Base-by-base conservation (phyloP, 1,140 invertebrate genomes). In the Drosophila nebulosa region DNA sequence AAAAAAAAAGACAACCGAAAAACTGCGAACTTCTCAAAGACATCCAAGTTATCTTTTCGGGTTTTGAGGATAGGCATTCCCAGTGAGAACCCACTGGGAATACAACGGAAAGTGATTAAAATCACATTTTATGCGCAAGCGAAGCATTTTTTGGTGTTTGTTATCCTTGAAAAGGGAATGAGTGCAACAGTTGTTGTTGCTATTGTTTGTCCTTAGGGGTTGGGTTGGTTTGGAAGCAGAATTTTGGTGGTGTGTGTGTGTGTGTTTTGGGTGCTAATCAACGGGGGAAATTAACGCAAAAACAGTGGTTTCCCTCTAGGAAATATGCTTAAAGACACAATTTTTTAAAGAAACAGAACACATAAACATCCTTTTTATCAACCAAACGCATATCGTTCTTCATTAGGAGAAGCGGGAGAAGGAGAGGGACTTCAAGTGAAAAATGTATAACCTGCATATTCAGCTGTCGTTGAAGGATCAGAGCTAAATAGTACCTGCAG, bases 61-160 rank as follows among this genome's bases (percentile, higher is more conserved):
- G n/a, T 21, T 21, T 32, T 9, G 32, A 35, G n/a, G 55, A 50
- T 14, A 22, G 36, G 60, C 27, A 66, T 55, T n/a, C 39, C 16
- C 14, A 18, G 14, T 2, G 27, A 18, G 16, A n/a, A n/a, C 35
- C n/a, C 9, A 21, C 39, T 46, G 39, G 74, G 57, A 66, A 88
- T 71, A 69, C 80, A 83, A 75, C 83, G 83, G 83, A 88, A 88
- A 88, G 83, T 88, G 83, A 88, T 88, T 88, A 88, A 88, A 88
- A 88, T 88, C 83, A 61, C 79, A 88, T 88, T 88, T 88, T 78
- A 88, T 79, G 83, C 78, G 71, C 72, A 76, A 64, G 52, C 75
- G 53, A 74, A 60, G 69, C 59, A 73, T 30, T 69, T 70, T 59
- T 27, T 14, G 12, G 35, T 55, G 56, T 39, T 56, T 5, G n/a